A percentile compares a stretch with the other conserved stretches of the same genome.
Evolutionary conservation across 1,140 invertebrate genomes (phyloP).

Genomic region (Tribolium castaneum): DNA sequence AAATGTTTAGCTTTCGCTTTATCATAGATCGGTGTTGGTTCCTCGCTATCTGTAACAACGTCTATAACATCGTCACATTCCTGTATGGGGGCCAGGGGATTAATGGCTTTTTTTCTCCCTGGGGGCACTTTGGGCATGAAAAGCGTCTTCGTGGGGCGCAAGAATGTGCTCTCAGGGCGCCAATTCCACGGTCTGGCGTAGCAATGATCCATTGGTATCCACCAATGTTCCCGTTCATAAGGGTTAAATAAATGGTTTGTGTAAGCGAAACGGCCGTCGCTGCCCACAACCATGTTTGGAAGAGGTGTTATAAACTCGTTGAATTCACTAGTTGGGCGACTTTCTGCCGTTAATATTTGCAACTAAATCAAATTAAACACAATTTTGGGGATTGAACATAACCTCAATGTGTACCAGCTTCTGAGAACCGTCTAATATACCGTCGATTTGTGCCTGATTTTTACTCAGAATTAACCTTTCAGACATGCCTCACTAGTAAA

Average conservation of each 20-base stretch:
- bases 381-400: not conserved
- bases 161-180: constrained; percentile 74
- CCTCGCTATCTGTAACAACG: constrained; percentile 61
- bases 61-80: constrained; percentile 65
- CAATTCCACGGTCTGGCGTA: constrained; percentile 79
- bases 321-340: not conserved
- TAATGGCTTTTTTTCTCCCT: constrained; percentile 52
- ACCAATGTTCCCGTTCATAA: constrained; percentile 52
- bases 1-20: constrained; percentile 70
- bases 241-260: not conserved
- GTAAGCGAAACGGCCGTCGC: not conserved
- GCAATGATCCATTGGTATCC: constrained; percentile 72
- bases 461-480: not conserved
- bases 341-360: constrained; percentile 1
- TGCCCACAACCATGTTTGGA: not conserved
- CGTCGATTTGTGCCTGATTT: not conserved
- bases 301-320: not conserved
- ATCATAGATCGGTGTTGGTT: constrained; percentile 70
- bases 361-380: constrained; percentile 19
- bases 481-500: not conserved
- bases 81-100: constrained; percentile 47
- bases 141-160: constrained; percentile 71
- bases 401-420: constrained; percentile 27
- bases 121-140: constrained; percentile 61
- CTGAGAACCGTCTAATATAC: not conserved